Evolutionary conservation across 1,140 invertebrate species (phyloP).

Genomic region (Drosophila repleta): DNA sequence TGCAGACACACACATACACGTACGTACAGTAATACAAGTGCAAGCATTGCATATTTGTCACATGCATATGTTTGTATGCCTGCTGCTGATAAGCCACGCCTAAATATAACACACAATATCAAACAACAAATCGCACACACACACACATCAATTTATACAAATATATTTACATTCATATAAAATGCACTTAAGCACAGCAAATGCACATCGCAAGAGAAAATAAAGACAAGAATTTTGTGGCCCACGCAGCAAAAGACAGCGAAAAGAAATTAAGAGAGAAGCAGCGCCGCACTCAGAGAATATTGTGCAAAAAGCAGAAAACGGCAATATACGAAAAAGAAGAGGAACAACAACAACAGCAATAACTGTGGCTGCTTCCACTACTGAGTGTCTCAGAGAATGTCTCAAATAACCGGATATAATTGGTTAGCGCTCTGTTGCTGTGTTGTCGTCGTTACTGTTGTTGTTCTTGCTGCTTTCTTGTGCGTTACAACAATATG

Average conservation of each 20-base stretch:
- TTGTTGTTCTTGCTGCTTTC: slow-evolving; percentile 6
- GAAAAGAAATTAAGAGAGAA: slow-evolving; percentile 18
- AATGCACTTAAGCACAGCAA: slow-evolving; percentile 41
- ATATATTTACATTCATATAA: slow-evolving; percentile 5
- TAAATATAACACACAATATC: slow-evolving; percentile 42
- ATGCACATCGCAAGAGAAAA: slow-evolving; percentile 26
- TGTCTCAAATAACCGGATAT: slow-evolving; percentile 79
- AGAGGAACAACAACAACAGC: slow-evolving; percentile 17
- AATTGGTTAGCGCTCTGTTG: slow-evolving; percentile 51
- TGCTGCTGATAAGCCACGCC: slow-evolving; percentile 72
- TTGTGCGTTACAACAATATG: slow-evolving; percentile 49
- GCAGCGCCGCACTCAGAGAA: slow-evolving; percentile 33
- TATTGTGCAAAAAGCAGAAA: slow-evolving; percentile 44
- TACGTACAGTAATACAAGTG: slow-evolving; percentile 11
- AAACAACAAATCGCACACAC: slow-evolving; percentile 24
- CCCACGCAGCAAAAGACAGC: slow-evolving; percentile 42
- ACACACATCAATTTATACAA: slow-evolving; percentile 15
- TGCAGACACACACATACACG: not conserved
- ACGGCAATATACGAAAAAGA: slow-evolving; percentile 12
- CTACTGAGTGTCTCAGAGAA: slow-evolving; percentile 13
- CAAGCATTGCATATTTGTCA: slow-evolving; percentile 41
- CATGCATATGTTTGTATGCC: slow-evolving; percentile 16
- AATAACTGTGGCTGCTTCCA: not conserved
- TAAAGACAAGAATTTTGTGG: slow-evolving; percentile 22
- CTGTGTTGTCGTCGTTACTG: slow-evolving; percentile 30